phyloP scores from a whole-genome alignment of 2,113 vertebrate species.

The Arizona elegans region DNA sequence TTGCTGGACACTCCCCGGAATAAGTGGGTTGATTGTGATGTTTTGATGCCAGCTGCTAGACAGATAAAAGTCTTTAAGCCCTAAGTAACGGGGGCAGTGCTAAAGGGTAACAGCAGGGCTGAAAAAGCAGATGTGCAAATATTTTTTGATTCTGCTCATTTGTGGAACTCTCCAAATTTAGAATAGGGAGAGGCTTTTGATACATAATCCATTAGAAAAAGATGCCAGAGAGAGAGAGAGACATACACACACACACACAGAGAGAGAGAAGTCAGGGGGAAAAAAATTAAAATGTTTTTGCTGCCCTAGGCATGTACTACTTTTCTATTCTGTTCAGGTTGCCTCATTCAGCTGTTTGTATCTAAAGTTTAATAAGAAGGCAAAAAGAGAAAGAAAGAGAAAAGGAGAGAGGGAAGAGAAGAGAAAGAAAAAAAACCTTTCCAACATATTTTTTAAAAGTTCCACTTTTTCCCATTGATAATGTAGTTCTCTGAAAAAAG shows the following conservation, averaged over 20 bases:
- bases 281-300: background rate
- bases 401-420: background rate
- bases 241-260: too few relatives aligned
- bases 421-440: background rate
- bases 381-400: background rate
- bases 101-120: constrained; percentile 23
- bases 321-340: constrained; percentile 21
- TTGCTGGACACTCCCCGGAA: background rate
- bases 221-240: background rate
- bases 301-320: constrained; percentile 5
- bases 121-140: constrained; percentile 21
- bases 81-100: constrained; percentile 19
- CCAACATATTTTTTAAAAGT: background rate
- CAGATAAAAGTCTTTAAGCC: constrained; percentile 35
- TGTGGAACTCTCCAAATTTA: constrained; percentile 18
- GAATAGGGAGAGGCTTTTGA: constrained; percentile 16
- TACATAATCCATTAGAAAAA: constrained; percentile 32
- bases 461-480: background rate
- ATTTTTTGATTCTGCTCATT: background rate
- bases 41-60: constrained; percentile 33
- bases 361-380: constrained; percentile 8
- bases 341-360: constrained; percentile 21
- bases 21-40: constrained; percentile 34
- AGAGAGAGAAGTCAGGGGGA: background rate
- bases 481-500: background rate